phyloP scores from a whole-genome alignment of 2,888 invertebrate genomes.

The Meganola albula region DNA sequence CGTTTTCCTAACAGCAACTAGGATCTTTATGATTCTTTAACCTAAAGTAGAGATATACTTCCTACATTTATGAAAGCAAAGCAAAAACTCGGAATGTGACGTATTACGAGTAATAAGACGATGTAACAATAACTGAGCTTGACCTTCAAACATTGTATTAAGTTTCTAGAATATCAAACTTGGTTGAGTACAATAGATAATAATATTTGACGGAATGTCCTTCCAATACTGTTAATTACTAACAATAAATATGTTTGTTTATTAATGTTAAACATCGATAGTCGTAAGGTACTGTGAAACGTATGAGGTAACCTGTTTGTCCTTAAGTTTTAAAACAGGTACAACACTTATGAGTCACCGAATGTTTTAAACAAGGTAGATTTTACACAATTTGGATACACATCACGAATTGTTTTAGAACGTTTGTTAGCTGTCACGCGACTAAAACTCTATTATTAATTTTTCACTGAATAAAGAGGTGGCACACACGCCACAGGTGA shows the following conservation, averaged over 20 bases:
- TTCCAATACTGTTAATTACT: constrained; percentile 10
- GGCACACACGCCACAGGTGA: constrained; percentile 45
- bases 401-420: constrained; percentile 28
- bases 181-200: constrained; percentile 23
- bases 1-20: too few species aligned
- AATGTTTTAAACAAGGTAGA: too few species aligned
- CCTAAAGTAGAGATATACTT: too few species aligned
- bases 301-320: too few species aligned
- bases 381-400: constrained; percentile 27
- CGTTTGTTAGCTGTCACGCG: constrained; percentile 34
- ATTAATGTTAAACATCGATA: too few species aligned
- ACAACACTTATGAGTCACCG: too few species aligned
- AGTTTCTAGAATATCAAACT: constrained; percentile 39
- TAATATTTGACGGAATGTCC: constrained; percentile 17
- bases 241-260: too few species aligned
- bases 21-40: too few species aligned
- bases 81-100: constrained; percentile 19
- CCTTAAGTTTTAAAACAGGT: too few species aligned
- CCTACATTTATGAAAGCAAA: constrained; percentile 17
- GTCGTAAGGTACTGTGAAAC: too few species aligned
- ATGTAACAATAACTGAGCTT: constrained; percentile 44
- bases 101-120: constrained; percentile 17
- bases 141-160: constrained; percentile 53
- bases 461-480: constrained; percentile 34
- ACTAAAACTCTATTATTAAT: constrained; percentile 34